Percentiles rank a stretch among this genome's conserved stretches.
phyloP scores from a whole-genome alignment of 2,888 invertebrate genomes.

The Brachylomia viminalis region DNA sequence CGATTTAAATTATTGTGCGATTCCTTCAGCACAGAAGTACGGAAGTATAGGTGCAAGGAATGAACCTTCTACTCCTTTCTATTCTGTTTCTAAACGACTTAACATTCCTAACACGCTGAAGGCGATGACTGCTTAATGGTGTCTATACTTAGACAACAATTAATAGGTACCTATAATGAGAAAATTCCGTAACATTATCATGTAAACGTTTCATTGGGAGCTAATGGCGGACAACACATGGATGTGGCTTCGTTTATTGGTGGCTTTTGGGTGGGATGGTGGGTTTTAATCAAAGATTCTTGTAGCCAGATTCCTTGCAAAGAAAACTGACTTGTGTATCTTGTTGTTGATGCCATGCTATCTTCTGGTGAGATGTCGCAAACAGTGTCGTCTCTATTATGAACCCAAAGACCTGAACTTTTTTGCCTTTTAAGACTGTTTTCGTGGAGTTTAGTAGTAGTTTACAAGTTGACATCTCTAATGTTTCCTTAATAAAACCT shows the following conservation, averaged over 20 bases:
- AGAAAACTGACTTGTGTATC: neutral
- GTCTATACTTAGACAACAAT: conserved; percentile 72
- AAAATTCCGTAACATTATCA: conserved; percentile 64
- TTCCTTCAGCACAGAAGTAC: neutral
- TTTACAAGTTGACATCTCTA: neutral
- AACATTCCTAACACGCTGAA: conserved; percentile 68
- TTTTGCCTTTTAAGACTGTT: neutral
- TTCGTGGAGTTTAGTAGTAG: neutral
- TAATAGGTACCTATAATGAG: conserved; percentile 64
- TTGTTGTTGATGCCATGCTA: neutral
- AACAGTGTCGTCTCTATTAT: neutral
- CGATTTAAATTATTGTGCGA: neutral
- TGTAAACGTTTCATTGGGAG: conserved; percentile 49
- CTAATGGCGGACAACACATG: conserved; percentile 42
- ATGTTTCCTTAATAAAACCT: conserved; percentile 13
- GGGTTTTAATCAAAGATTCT: conserved; percentile 8
- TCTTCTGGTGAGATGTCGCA: neutral
- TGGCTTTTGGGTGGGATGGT: too few relatives aligned
- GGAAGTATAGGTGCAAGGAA: neutral
- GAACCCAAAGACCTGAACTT: neutral
- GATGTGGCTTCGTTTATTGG: conserved; percentile 30
- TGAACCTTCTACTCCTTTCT: conserved; percentile 43
- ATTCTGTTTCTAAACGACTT: conserved; percentile 56
- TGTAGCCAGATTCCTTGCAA: neutral
- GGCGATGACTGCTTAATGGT: conserved; percentile 72